Conservation (phyloP, 1,140 invertebrate genomes). For the Schlechtendalia chinensis region DNA sequence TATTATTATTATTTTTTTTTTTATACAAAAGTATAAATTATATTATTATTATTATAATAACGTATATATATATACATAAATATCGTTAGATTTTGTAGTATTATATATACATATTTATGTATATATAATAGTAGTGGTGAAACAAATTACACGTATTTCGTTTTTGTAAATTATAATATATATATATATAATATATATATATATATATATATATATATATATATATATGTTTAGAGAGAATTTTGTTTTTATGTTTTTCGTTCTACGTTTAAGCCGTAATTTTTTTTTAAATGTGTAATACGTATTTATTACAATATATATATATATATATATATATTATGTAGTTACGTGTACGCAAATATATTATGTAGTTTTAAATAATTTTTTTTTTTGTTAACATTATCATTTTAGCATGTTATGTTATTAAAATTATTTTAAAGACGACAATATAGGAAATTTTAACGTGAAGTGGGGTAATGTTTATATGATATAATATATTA, state of each 20-base stretch:
- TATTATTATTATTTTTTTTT: not conserved
- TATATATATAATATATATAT: too few relatives aligned
- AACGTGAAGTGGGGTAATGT: constrained; percentile 29
- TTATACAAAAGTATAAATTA: not conserved
- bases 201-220: too few relatives aligned
- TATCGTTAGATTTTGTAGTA: not conserved
- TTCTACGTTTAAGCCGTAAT: not conserved
- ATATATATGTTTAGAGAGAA: not conserved
- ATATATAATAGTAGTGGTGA: too few relatives aligned
- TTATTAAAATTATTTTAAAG: not conserved
- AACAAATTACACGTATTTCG: not conserved
- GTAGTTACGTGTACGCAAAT: not conserved
- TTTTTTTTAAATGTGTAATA: constrained; percentile 15
- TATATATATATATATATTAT: not conserved
- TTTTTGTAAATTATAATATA: constrained; percentile 17
- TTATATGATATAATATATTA: not conserved
- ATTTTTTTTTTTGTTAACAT: constrained; percentile 14
- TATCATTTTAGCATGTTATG: not conserved
- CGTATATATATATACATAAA: not conserved
- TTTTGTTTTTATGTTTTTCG: not conserved
- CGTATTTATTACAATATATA: not conserved
- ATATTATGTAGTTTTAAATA: constrained; percentile 8
- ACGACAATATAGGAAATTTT: constrained; percentile 19
- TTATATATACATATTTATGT: not conserved
- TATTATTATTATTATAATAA: not conserved